Evolutionary conservation across 1,140 invertebrate genomes (phyloP).

Genomic region (Apocrypta bakeri): DNA sequence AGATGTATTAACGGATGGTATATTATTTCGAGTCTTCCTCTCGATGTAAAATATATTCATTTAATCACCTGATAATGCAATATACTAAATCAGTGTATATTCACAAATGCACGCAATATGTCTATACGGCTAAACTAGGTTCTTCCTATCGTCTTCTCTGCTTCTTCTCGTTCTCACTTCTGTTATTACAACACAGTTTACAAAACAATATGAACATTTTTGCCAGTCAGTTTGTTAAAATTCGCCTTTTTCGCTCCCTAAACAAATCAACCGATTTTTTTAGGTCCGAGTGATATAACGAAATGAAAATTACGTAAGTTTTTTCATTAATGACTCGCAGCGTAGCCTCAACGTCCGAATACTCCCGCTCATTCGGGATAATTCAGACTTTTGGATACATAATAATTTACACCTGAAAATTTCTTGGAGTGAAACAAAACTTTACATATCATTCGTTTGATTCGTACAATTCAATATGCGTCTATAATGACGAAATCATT

Average conservation of each 20-base stretch:
- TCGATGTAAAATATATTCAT: neutral
- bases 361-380: neutral
- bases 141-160: neutral
- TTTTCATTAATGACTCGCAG: neutral
- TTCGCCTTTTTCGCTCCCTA: neutral
- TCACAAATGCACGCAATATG: slow-evolving; percentile 39
- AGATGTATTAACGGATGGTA: neutral
- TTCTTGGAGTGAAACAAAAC: slow-evolving; percentile 37
- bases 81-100: slow-evolving; percentile 35
- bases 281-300: neutral
- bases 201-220: neutral
- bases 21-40: neutral
- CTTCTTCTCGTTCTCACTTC: neutral
- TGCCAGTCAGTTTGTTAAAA: too few species aligned
- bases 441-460: neutral
- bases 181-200: neutral
- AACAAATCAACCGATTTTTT: slow-evolving; percentile 1
- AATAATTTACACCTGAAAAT: slow-evolving; percentile 45
- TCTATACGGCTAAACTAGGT: neutral
- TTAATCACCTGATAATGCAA: neutral
- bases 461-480: neutral
- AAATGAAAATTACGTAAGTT: slow-evolving; percentile 33
- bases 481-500: neutral
- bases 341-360: slow-evolving; percentile 29
- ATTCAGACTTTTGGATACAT: slow-evolving; percentile 42